phyloP scores from a whole-genome alignment of 2,113 vertebrate genomes.

The Nothobranchius furzeri region DNA sequence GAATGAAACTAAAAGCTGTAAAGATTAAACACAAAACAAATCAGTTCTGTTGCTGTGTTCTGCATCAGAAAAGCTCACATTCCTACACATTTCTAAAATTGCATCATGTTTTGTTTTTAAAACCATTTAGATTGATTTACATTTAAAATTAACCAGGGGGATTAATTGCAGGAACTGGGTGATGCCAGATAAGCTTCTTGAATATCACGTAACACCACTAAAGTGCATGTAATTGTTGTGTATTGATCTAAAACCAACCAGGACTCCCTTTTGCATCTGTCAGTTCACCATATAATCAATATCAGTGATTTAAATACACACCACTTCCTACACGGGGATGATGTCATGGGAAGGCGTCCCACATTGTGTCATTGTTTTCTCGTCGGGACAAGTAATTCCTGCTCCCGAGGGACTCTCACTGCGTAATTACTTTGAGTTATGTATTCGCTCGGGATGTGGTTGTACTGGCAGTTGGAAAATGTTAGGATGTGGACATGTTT shows the following conservation, averaged over 20 bases:
- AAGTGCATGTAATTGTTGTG: background rate
- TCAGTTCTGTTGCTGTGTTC: constrained; percentile 17
- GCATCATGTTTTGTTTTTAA: constrained; percentile 5
- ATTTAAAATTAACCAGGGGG: background rate
- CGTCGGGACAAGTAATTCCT: constrained; percentile 28
- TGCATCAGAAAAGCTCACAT: constrained; percentile 24
- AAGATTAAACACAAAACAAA: constrained; percentile 27
- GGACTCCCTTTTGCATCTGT: constrained; percentile 26
- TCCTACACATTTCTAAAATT: constrained; percentile 12
- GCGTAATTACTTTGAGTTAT: constrained; percentile 32
- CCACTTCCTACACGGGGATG: constrained; percentile 38
- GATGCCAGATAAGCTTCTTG: constrained; percentile 16
- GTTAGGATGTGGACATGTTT: background rate
- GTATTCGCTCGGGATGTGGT: constrained; percentile 29
- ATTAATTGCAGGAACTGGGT: background rate
- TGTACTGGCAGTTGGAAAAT: constrained; percentile 14
- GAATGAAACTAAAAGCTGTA: constrained; percentile 54
- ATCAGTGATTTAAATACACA: constrained; percentile 8
- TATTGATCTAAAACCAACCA: constrained; percentile 42
- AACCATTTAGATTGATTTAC: background rate
- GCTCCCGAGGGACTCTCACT: constrained; percentile 2
- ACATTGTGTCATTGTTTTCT: constrained; percentile 44
- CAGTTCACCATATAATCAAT: constrained; percentile 48
- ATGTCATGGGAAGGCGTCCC: constrained; percentile 41
- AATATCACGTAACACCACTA: constrained; percentile 20